Evolutionary conservation across 2,888 invertebrate species (phyloP), one percentile per base, ranked within the genome.

Genomic region (Copidosoma aretas): DNA sequence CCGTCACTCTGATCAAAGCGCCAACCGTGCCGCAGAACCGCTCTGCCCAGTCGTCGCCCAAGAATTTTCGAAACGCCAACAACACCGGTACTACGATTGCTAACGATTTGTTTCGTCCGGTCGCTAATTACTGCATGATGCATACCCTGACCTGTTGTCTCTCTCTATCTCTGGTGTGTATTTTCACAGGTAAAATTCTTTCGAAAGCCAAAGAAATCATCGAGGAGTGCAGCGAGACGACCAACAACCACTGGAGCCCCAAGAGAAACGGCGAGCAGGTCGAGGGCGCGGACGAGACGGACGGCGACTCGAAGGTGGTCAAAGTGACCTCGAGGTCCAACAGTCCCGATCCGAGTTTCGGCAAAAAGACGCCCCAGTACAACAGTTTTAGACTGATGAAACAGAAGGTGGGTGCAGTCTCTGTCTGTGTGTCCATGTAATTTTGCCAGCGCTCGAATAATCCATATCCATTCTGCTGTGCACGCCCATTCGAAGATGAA

Each of bases 351-450:
- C 80, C 80, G 61, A 77, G 75, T 51, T 81, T 81, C 58, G 78
- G 79, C 15, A 81, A 81, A 58, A 81, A 81, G 60, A 66, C 77
- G 54, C 80, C 81, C 1, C 83, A 83, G 53, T 83, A 82, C 65
- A 83, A 79, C 62, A 83, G 83, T 65, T 83, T 83, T 53, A 77
- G 83, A 12, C 75, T 81, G 19, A 83, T 83, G 83, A 83, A 83
- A 57, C 82, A 83, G 66, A 83, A 83, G 80, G 83, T 83, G 43
- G 15, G 14, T 14, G 41, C 41, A 14, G 10, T 41, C 41, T 41
- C 14, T 8, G 41, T 14, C 41, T n/a, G n/a, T n/a, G n/a, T n/a
- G n/a, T n/a, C 32, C 32, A 32, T 32, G n/a, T n/a, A n/a, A n/a
- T n/a, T n/a, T n/a, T n/a, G n/a, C n/a, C n/a, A n/a, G n/a, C n/a